Conservation (phyloP, 2,888 invertebrate genomes). For the Plebejus anna region DNA sequence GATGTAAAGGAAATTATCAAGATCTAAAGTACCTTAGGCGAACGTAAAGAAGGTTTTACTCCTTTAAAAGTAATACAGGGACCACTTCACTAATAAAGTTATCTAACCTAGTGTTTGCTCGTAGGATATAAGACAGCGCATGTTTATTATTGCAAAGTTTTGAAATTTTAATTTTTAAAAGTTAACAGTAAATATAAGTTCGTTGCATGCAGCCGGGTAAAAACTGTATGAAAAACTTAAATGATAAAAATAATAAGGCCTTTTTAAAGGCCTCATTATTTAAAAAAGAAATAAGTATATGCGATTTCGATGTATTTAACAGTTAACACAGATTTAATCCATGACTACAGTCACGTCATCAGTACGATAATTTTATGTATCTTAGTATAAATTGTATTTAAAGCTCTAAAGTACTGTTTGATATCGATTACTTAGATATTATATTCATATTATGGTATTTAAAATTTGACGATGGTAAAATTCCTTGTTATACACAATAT, state of each 20-base stretch:
- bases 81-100: constrained; percentile 55
- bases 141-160: not conserved
- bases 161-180: not conserved
- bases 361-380: too few relatives aligned
- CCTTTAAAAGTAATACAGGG: constrained; percentile 54
- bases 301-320: too few relatives aligned
- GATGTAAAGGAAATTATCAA: constrained; percentile 68
- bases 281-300: too few relatives aligned
- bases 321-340: too few relatives aligned
- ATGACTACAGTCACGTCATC: too few relatives aligned
- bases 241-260: too few relatives aligned
- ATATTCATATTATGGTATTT: too few relatives aligned
- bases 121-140: not conserved
- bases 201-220: too few relatives aligned
- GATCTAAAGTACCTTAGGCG: constrained; percentile 56
- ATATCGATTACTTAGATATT: not conserved
- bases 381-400: too few relatives aligned
- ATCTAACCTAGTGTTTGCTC: constrained; percentile 30
- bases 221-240: too few relatives aligned
- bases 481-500: not conserved
- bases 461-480: not conserved
- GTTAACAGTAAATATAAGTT: too few relatives aligned
- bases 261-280: too few relatives aligned
- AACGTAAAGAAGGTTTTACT: constrained; percentile 58
- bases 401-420: not conserved